Base-by-base conservation (phyloP, 2,888 invertebrate species). In the Drymonia ruficornis region DNA sequence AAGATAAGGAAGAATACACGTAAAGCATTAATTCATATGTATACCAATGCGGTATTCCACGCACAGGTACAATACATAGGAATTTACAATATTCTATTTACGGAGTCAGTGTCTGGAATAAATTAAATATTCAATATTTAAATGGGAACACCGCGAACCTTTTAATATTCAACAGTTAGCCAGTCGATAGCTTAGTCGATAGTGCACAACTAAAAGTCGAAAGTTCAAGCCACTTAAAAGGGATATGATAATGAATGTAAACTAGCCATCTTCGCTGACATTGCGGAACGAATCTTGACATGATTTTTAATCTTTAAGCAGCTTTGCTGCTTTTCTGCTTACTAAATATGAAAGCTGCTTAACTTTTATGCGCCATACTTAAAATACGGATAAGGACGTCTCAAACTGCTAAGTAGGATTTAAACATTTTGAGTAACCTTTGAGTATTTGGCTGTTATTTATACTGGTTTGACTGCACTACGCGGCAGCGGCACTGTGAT, bases 151-250 rank as follows among this genome's bases (percentile, higher is more conserved):
- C 67, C 62, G 47, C 54, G 47, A 56, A 44, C 70, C 59, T 54
- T 50, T 81, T 76, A 80, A 84, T 84, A 84, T 84, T 78, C 67
- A 84, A 59, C 66, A 74, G 75, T 56, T 71, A 66, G 73, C 70
- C 70, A 13, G 47, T 47, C 69, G 72, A 81, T 78, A 76, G 75
- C 72, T 69, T 70, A 13, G 47, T 47, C 69, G 72, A 81, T 78
- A 76, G 75, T 72, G 69, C 65, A 65, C 55, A 67, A 70, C 65
- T 67, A 55, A 63, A 69, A 67, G 65, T 59, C 61, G 50, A 65
- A 58, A 68, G 63, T 67, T 67, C 57, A 53, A 53, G 45, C 55
- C 47, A 46, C 61, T 65, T 55, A 59, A 60, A 63, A 56, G 61
- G 55, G 51, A 61, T 73, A 78, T 76, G 80, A 36, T 79, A 76